These are phyloP conservation scores for Medauroidea extradentata DNA, from an alignment of 1,140 invertebrate genomes.

Conservation along the genomic window DNA sequence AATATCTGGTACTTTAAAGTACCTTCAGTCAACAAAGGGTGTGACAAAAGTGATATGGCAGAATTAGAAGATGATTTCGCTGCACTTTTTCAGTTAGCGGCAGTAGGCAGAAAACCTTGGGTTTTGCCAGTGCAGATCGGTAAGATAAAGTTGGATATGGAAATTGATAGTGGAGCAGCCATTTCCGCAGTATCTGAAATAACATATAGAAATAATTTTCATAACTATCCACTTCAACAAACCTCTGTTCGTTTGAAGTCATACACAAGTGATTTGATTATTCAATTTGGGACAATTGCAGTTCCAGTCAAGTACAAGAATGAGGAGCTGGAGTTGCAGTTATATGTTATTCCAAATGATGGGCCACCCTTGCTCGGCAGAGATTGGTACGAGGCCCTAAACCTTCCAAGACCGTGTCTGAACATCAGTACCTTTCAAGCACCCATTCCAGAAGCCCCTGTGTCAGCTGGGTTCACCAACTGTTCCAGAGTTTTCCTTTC, in stretches of 20 bases:
- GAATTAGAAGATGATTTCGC: not conserved
- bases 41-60: not conserved
- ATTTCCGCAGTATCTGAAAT: not conserved
- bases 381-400: slow-evolving; percentile 25
- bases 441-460: not conserved
- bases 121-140: not conserved
- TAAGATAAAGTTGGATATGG: not conserved
- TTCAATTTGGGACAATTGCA: not conserved
- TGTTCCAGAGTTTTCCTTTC: not conserved
- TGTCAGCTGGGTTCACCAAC: not conserved
- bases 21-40: too few species aligned
- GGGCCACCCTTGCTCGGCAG: slow-evolving; percentile 23
- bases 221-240: not conserved
- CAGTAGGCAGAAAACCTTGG: not conserved
- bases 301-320: not conserved
- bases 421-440: too few species aligned
- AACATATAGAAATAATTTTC: not conserved
- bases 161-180: not conserved
- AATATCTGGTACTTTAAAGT: too few species aligned
- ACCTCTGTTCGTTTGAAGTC: not conserved
- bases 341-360: too few species aligned
- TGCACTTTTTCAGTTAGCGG: not conserved
- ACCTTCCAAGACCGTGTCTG: not conserved
- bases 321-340: too few species aligned
- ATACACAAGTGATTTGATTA: not conserved